Conservation (phyloP, 2,888 invertebrate genomes). For the Cecidostiba fungosa region DNA sequence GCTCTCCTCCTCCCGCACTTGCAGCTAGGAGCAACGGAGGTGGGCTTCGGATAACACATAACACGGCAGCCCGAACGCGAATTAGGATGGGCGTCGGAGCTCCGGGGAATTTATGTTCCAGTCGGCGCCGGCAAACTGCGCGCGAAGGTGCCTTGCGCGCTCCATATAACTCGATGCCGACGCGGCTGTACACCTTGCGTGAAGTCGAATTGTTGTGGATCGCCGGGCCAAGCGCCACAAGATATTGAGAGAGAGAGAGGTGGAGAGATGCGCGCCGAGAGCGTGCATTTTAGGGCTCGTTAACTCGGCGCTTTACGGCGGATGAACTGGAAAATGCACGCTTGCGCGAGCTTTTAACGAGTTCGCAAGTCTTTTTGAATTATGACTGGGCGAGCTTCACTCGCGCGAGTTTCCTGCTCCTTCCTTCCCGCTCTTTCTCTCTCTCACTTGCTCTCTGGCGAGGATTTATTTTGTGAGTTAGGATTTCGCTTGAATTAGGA, state of each 20-base stretch:
- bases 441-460: background rate
- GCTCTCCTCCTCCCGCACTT: background rate
- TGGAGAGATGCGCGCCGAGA: background rate
- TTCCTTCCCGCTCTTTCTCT: background rate
- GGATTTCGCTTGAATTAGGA: background rate
- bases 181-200: background rate
- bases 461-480: background rate
- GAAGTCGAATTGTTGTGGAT: conserved; percentile 30
- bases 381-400: background rate
- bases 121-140: conserved; percentile 59
- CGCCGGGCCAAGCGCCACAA: background rate
- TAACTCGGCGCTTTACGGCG: conserved; percentile 33
- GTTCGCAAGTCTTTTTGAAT: background rate
- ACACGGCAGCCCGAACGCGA: conserved; percentile 10
- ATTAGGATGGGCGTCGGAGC: conserved; percentile 48
- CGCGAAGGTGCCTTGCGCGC: conserved; percentile 4
- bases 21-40: background rate
- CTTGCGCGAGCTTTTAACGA: conserved; percentile 11
- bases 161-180: background rate
- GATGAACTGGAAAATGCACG: background rate
- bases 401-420: background rate
- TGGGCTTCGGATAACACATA: background rate
- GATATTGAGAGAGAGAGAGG: background rate
- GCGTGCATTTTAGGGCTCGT: conserved; percentile 49
- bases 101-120: conserved; percentile 68